Evolutionary conservation across 2,113 vertebrate genomes (phyloP).

Genomic region (Poecilia latipinna): DNA sequence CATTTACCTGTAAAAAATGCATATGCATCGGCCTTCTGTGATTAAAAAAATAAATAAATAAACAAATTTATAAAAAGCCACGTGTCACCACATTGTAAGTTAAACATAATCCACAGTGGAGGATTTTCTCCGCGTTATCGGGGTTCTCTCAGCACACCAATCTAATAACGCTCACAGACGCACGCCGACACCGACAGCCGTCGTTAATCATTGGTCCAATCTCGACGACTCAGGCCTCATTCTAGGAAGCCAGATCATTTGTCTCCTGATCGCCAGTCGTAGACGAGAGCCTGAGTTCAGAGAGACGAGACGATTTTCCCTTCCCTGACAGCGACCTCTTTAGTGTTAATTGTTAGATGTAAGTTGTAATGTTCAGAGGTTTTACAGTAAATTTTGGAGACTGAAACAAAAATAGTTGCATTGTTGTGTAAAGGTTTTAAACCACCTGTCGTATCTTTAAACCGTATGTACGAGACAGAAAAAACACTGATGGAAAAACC

Average conservation of each 20-base stretch:
- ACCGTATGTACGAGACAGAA: too few species aligned
- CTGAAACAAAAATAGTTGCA: too few species aligned
- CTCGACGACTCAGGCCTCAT: neutral
- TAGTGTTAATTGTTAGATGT: neutral
- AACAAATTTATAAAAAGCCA: neutral
- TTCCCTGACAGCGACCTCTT: neutral
- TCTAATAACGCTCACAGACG: neutral
- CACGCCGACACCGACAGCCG: neutral
- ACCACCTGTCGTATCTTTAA: too few species aligned
- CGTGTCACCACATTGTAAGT: neutral
- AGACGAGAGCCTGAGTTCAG: neutral
- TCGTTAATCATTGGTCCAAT: slow-evolving; percentile 33
- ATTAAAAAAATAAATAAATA: neutral
- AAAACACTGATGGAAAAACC: neutral
- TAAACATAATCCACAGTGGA: neutral
- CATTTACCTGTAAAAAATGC: neutral
- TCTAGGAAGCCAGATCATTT: slow-evolving; percentile 11
- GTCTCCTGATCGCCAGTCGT: slow-evolving; percentile 34
- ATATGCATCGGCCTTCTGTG: neutral
- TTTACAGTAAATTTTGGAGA: too few species aligned
- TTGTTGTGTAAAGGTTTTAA: neutral
- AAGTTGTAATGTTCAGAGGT: neutral
- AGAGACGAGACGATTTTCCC: slow-evolving; percentile 1
- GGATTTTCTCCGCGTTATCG: neutral
- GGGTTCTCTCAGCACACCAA: neutral